Percentiles rank a stretch among this genome's conserved stretches.
phyloP scores from a whole-genome alignment of 2,888 invertebrate genomes.

The Drosophila meridionalis region DNA sequence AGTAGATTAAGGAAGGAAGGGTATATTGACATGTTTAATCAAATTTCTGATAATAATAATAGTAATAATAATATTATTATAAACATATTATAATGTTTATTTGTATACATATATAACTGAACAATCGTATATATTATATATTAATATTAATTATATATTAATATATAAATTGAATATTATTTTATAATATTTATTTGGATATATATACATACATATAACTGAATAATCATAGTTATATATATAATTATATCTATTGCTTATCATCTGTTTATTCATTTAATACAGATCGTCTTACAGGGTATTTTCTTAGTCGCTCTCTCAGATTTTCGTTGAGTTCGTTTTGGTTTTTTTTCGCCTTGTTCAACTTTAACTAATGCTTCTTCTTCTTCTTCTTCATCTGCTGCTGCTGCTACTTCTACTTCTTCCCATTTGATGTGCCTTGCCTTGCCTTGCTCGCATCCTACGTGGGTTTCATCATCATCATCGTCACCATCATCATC shows the following conservation, averaged over 20 bases:
- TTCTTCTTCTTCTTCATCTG: constrained; percentile 1
- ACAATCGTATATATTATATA: no score
- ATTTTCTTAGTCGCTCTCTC: neutral
- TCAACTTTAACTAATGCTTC: constrained; percentile 40
- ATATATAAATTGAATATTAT: neutral
- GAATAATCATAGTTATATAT: neutral
- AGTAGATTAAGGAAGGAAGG: no score
- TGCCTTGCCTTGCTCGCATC: constrained; percentile 28
- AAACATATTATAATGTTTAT: no score
- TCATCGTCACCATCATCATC: constrained; percentile 21
- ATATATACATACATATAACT: no score
- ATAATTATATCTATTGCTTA: neutral
- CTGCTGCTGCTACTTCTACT: constrained; percentile 11
- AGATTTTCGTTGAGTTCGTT: neutral
- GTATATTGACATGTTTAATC: no score
- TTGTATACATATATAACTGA: no score
- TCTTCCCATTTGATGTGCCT: constrained; percentile 18
- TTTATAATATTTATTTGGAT: no score
- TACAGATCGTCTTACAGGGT: neutral
- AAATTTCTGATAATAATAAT: no score
- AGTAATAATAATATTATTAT: no score
- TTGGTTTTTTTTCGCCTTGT: constrained; percentile 13
- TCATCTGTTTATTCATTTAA: neutral
- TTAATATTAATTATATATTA: neutral
- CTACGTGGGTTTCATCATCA: constrained; percentile 33